These are phyloP conservation scores for Polyploca ridens DNA, from an alignment of 2,888 invertebrate species.

Conservation along the genomic window DNA sequence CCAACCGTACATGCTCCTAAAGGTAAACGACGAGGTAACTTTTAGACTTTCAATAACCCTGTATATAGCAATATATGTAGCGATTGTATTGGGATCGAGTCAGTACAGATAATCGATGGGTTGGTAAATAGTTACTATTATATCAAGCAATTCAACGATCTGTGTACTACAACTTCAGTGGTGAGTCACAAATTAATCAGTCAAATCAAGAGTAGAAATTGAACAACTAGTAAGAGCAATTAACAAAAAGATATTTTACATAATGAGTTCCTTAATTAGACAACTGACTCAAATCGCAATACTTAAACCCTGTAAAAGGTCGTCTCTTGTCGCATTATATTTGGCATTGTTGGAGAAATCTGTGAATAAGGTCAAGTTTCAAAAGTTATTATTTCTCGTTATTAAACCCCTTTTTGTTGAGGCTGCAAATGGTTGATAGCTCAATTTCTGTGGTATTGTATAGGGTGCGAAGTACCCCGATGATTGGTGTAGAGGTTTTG, in stretches of 20 bases:
- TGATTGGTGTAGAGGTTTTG: neutral
- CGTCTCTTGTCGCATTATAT: slow-evolving; percentile 7
- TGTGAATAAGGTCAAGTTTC: slow-evolving; percentile 9
- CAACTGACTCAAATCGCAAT: neutral
- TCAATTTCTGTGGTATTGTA: neutral
- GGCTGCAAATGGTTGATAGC: slow-evolving; percentile 8
- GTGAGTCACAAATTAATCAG: too few species aligned
- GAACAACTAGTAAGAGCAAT: too few species aligned
- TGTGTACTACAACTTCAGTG: too few species aligned
- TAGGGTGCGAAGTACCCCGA: neutral
- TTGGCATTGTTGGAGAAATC: neutral
- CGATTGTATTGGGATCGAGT: too few species aligned
- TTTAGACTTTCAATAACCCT: too few species aligned
- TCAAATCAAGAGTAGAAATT: too few species aligned
- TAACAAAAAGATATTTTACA: neutral
- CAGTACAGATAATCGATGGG: too few species aligned
- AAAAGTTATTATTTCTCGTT: slow-evolving; percentile 9
- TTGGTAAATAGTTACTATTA: too few species aligned
- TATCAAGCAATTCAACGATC: too few species aligned
- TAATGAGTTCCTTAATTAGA: neutral
- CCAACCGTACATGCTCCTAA: too few species aligned
- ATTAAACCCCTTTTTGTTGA: slow-evolving; percentile 12
- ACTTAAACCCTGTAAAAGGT: neutral
- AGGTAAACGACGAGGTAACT: too few species aligned
- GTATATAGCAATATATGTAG: too few species aligned